Base-by-base conservation (phyloP, 1,140 invertebrate species). In the Hesperophylax magnus region DNA sequence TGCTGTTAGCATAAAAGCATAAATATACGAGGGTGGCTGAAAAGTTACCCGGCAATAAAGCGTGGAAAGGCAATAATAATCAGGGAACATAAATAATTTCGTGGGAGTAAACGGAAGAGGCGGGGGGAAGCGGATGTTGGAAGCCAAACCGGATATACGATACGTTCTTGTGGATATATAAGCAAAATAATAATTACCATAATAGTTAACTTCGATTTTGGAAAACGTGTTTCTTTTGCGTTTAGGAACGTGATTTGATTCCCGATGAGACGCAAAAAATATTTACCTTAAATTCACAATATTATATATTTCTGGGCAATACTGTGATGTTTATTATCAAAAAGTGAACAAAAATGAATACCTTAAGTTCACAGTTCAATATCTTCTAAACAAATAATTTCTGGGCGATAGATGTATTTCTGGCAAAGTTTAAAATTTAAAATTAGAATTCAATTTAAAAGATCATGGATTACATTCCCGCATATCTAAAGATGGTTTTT, bases 1-100 rank as follows among this genome's bases (percentile, higher is more conserved):
- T 53, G 52, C 27, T 72, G 69, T 72, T 72, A 53, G 47, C 22
- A 72, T 76, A 76, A 76, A 76, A 27, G n/a, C 54, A 14, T 20
- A 60, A 76, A 47, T 47, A 47, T 18, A 31, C 34, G 20, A 54
- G 56, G 72, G 54, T n/a, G 71, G 58, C 39, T 60, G 74, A 76
- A 76, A 76, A 76, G 74, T 76, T 76, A 58, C 18, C 58, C 56
- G 74, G 74, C 54, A 76, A 76, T 60, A 61, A 65, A 77, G 60
- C 60, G 76, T 58, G 52, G 77, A 78, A 78, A 71, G 63, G 65
- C 77, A 67, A 67, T 56, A 78, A 78, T 78, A 78, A 78, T 78
- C 77, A 71, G 77, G 52, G 56, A 56, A 39, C 65, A 78, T 78
- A 78, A 78, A 78, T 78, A 78, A 69, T 71, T 71, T 20, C 31